Evolutionary conservation across 2,797 vertebrate genomes (phyloP).

Genomic region (Jordanella pulchra): DNA sequence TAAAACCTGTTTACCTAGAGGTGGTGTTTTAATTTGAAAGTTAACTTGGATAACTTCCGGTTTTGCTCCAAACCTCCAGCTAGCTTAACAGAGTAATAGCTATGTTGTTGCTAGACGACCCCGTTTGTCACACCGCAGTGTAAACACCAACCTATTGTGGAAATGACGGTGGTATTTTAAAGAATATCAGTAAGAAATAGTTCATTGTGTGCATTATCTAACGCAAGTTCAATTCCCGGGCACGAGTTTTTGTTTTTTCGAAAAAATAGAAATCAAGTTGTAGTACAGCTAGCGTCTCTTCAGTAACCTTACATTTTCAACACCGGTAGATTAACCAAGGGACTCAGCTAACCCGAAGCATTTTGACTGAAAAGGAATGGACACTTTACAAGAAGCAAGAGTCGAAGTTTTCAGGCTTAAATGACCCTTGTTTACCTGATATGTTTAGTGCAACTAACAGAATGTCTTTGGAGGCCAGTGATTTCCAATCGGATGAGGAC

Average conservation of each 20-base stretch:
- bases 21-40: conserved; percentile 20
- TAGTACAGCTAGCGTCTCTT: conserved; percentile 40
- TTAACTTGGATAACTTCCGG: accelerated
- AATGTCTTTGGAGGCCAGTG: conserved; percentile 76
- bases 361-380: conserved; percentile 31
- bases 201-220: neutral
- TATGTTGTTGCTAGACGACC: conserved; percentile 81
- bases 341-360: conserved; percentile 7
- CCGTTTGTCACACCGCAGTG: conserved; percentile 34
- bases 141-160: conserved; percentile 23
- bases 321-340: conserved; percentile 23
- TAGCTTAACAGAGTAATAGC: conserved; percentile 19
- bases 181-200: conserved; percentile 1
- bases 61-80: accelerated
- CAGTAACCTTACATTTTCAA: conserved; percentile 38
- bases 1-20: accelerated
- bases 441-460: conserved; percentile 40
- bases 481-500: conserved; percentile 79
- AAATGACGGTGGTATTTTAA: conserved; percentile 8
- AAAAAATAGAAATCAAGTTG: conserved; percentile 13
- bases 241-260: neutral
- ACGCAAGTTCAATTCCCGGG: neutral
- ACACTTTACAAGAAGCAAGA: conserved; percentile 15
- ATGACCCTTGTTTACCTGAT: conserved; percentile 8
- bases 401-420: conserved; percentile 35